phyloP scores from a whole-genome alignment of 2,797 vertebrate species.

The Chaunax sp. region DNA sequence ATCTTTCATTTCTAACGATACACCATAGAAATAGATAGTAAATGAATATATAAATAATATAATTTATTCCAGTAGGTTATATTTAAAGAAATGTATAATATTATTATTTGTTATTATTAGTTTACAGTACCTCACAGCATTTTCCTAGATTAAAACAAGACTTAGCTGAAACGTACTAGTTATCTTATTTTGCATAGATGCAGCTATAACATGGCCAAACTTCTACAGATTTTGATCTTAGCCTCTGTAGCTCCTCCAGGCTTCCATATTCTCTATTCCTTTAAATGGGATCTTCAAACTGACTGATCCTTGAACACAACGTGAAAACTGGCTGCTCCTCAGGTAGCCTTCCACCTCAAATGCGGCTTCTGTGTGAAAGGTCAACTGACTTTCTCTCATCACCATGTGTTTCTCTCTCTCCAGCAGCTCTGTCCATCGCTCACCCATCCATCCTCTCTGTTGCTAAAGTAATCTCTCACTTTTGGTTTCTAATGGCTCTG shows the following conservation, averaged over 20 bases:
- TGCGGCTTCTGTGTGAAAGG: conserved; percentile 62
- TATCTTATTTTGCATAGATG: no score
- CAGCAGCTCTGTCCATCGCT: conserved; percentile 67
- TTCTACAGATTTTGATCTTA: no score
- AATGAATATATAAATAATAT: no score
- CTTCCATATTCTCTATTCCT: background rate
- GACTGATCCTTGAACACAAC: background rate
- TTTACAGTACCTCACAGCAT: no score
- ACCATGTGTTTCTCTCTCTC: conserved; percentile 68
- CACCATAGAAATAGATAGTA: no score
- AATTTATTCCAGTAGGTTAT: no score
- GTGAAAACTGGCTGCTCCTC: background rate
- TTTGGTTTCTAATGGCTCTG: conserved; percentile 76
- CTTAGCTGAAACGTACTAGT: no score
- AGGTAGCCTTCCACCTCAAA: conserved; percentile 20
- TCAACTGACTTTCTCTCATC: conserved; percentile 56
- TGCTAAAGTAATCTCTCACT: conserved; percentile 70
- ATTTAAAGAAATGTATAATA: no score
- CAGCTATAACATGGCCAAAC: no score
- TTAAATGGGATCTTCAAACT: background rate
- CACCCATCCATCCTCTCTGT: conserved; percentile 62
- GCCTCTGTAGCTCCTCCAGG: background rate
- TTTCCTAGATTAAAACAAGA: no score
- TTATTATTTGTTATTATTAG: no score
- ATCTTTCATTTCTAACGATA: no score